phyloP scores from a whole-genome alignment of 2,797 vertebrate genomes.

The Myotis pilosus region DNA sequence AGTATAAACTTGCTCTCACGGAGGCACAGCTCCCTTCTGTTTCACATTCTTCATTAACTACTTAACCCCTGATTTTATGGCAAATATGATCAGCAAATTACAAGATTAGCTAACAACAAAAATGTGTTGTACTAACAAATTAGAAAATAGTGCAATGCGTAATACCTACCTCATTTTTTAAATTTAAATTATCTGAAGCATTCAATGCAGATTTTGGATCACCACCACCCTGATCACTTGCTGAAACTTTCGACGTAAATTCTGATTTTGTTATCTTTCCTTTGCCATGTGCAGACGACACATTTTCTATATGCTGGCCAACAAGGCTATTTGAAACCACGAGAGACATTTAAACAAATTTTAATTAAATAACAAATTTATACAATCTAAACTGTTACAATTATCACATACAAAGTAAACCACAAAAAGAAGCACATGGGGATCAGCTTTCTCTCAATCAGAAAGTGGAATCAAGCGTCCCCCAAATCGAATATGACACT shows the following conservation, averaged over 20 bases:
- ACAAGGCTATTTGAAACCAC: slow-evolving; percentile 82
- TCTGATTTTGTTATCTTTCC: slow-evolving; percentile 85
- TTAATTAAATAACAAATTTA: slow-evolving; percentile 3
- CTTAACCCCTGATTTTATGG: neutral
- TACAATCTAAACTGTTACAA: neutral
- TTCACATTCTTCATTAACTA: neutral
- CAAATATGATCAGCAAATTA: slow-evolving; percentile 14
- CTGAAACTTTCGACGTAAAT: slow-evolving; percentile 82
- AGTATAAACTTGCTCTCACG: neutral
- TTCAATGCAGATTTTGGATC: slow-evolving; percentile 83
- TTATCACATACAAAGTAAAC: slow-evolving; percentile 23
- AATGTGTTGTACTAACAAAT: neutral
- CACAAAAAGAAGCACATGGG: slow-evolving; percentile 8
- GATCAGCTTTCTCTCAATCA: neutral
- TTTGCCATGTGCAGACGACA: slow-evolving; percentile 84
- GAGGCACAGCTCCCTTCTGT: neutral
- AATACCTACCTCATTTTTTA: slow-evolving; percentile 84
- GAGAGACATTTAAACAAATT: slow-evolving; percentile 42
- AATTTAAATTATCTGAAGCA: slow-evolving; percentile 83
- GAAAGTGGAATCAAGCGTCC: neutral
- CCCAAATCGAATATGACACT: neutral
- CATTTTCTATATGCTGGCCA: slow-evolving; percentile 86
- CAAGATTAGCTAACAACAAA: slow-evolving; percentile 11
- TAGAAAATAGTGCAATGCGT: neutral
- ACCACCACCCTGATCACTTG: slow-evolving; percentile 75